Evolutionary conservation across 2,797 vertebrate genomes (phyloP).

Genomic region (Danio albolineatus): DNA sequence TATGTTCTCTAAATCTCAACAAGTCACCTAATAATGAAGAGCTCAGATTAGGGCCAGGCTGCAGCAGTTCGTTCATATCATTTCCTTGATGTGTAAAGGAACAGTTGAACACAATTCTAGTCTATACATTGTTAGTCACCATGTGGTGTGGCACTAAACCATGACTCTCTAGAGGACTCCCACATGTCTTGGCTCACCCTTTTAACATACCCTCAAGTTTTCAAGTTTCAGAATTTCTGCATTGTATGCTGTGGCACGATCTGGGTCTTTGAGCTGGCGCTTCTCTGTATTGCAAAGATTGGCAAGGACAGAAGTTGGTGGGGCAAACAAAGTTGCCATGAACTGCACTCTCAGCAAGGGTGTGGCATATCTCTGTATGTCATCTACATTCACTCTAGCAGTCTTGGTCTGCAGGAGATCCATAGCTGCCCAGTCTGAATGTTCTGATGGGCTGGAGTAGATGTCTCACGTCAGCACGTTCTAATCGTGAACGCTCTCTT

Average conservation of each 20-base stretch:
- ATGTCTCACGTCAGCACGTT: too few species aligned
- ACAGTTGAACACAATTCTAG: neutral
- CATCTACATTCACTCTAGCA: too few species aligned
- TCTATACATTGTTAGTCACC: neutral
- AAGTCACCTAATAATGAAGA: neutral
- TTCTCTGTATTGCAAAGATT: neutral
- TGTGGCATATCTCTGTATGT: too few species aligned
- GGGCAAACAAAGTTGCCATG: too few species aligned
- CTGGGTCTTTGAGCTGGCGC: neutral
- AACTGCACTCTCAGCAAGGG: too few species aligned
- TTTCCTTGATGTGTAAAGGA: neutral
- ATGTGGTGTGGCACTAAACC: constrained; percentile 21
- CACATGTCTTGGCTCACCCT: neutral
- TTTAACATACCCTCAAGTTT: too few species aligned
- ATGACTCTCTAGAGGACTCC: neutral
- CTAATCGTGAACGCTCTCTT: too few species aligned
- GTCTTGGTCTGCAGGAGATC: too few species aligned
- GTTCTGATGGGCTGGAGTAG: too few species aligned
- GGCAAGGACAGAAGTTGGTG: neutral
- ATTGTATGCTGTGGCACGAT: neutral
- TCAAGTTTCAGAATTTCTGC: too few species aligned
- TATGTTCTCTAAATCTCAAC: neutral
- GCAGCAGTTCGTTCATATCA: neutral
- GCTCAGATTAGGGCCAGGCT: neutral
- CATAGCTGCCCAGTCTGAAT: too few species aligned